Evolutionary conservation across 2,888 invertebrate genomes (phyloP), one percentile per base, ranked within the genome.

Genomic region (Latheticus oryzae): DNA sequence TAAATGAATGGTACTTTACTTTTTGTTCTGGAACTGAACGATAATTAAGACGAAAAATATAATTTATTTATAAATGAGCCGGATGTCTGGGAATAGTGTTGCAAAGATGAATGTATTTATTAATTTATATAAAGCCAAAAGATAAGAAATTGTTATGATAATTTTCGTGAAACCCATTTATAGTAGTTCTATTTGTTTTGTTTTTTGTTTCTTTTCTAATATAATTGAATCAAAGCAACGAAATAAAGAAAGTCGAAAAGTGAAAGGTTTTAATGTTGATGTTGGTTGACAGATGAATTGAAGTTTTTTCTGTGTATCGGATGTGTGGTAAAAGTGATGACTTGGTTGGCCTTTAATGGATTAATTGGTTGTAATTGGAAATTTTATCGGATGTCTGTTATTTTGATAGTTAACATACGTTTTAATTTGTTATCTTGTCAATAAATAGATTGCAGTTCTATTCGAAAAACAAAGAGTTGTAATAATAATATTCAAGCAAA

Each of bases 41-140:
- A n/a, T 17, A 35, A 35, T 35, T 15, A 35, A n/a, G 35, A 16
- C n/a, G 35, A 17, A 35, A 35, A n/a, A n/a, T n/a, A n/a, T n/a
- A n/a, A n/a, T n/a, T 35, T 35, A 35, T 35, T 35, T 35, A 17
- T 40, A 40, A 40, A 9, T 3, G 2, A 12, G 16, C 40, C 40
- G 40, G 40, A 40, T 40, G 40, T 23, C 40, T 40, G 5, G 9
- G 23, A 40, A 40, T 40, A 40, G n/a, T n/a, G n/a, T n/a, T n/a
- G n/a, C n/a, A n/a, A n/a, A n/a, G n/a, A n/a, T n/a, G n/a, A n/a
- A n/a, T n/a, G n/a, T n/a, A n/a, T n/a, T n/a, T n/a, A n/a, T n/a
- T n/a, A n/a, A n/a, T n/a, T n/a, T n/a, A 12, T 4, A 3, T 12
- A n/a, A 8, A 9, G 13, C 13, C 32, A 3, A 32, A 32, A 32